These are phyloP conservation scores for Macrotis lagotis DNA, from an alignment of 2,113 vertebrate genomes.

Conservation along the genomic window DNA sequence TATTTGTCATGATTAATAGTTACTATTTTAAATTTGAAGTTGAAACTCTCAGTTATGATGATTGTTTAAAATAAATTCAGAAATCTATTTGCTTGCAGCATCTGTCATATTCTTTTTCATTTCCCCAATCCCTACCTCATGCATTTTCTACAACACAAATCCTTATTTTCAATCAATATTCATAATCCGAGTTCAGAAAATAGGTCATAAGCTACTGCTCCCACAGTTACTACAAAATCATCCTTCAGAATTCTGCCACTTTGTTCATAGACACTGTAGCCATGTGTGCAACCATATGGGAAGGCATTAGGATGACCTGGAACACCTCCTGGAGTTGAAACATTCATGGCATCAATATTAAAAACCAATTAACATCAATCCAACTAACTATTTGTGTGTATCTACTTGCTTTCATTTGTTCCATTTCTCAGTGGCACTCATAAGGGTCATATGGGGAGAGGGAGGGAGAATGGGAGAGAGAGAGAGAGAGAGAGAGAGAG, in stretches of 20 bases:
- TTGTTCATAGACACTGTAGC: slow-evolving; percentile 91
- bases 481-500: neutral
- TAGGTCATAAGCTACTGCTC: slow-evolving; percentile 69
- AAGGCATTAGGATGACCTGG: slow-evolving; percentile 74
- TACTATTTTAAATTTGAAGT: slow-evolving; percentile 81
- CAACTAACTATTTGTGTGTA: neutral
- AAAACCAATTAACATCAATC: slow-evolving; percentile 55
- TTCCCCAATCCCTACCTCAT: neutral
- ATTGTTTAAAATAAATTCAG: slow-evolving; percentile 66
- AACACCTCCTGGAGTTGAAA: slow-evolving; percentile 68
- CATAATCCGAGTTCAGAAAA: slow-evolving; percentile 63
- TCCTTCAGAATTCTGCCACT: slow-evolving; percentile 83
- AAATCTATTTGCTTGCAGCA: neutral
- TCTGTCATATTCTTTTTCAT: neutral
- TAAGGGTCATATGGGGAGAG: neutral
- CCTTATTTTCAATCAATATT: neutral
- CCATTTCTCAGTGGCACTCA: accelerated
- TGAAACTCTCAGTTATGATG: slow-evolving; percentile 65
- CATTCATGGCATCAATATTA: slow-evolving; percentile 70
- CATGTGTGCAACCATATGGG: slow-evolving; percentile 84
- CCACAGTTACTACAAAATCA: slow-evolving; percentile 81
- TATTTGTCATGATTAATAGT: slow-evolving; percentile 63
- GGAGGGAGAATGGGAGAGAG: too few relatives aligned
- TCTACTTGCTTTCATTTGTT: neutral
- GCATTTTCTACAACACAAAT: neutral